These are phyloP conservation scores for Hyles vespertilio DNA, from an alignment of 1,140 invertebrate genomes.

Conservation along the genomic window DNA sequence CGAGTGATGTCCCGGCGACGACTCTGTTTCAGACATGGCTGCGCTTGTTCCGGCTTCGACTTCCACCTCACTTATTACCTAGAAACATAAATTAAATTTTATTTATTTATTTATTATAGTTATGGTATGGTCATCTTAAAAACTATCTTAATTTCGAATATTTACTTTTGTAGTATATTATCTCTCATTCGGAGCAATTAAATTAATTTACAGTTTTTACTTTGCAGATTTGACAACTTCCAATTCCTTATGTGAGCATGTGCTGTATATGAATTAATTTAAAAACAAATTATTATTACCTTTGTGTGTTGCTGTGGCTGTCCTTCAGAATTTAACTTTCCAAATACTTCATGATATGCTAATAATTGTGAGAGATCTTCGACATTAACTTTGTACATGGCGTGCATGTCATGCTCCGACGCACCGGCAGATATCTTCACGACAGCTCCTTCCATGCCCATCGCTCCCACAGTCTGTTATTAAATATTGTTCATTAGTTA, in stretches of 20 bases:
- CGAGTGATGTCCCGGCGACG: conserved; percentile 80
- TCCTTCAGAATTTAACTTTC: conserved; percentile 83
- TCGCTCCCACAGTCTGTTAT: conserved; percentile 60
- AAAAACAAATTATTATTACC: conserved; percentile 34
- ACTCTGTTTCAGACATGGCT: conserved; percentile 66
- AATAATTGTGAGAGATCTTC: conserved; percentile 88
- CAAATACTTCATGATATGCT: conserved; percentile 91
- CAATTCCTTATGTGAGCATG: no score
- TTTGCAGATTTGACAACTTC: no score
- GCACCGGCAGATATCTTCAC: conserved; percentile 83
- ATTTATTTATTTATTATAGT: no score
- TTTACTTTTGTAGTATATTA: no score
- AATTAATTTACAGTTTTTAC: no score
- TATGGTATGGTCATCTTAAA: no score
- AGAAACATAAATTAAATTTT: conserved; percentile 19
- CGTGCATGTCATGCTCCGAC: conserved; percentile 83
- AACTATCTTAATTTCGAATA: no score
- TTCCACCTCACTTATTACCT: conserved; percentile 72
- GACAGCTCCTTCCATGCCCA: conserved; percentile 85
- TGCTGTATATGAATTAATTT: no score
- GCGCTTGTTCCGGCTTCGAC: conserved; percentile 75
- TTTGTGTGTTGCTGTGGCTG: conserved; percentile 60
- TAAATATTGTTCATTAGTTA: no score
- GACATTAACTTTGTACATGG: conserved; percentile 90
- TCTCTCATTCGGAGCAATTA: no score